Evolutionary conservation across 2,888 invertebrate genomes (phyloP).

Genomic region (Amorpha juglandis): DNA sequence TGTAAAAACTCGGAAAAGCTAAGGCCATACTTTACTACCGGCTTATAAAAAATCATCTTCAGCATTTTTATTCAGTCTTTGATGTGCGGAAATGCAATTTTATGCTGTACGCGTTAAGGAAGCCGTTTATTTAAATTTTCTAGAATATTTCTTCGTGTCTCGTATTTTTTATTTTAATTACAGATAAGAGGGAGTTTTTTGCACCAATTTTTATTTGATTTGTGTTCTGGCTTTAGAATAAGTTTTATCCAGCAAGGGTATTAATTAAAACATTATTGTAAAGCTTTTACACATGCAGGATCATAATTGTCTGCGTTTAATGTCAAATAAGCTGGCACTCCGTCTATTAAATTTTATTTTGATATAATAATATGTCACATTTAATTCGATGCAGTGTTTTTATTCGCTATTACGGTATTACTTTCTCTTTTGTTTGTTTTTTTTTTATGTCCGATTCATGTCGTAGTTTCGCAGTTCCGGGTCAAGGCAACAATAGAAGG

Average conservation of each 20-base stretch:
- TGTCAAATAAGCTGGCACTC: too few relatives aligned
- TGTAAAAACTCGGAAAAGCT: constrained; percentile 45
- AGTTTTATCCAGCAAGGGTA: too few relatives aligned
- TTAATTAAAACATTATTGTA: too few relatives aligned
- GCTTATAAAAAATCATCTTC: constrained; percentile 45
- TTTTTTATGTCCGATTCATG: not conserved
- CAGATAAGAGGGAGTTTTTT: too few relatives aligned
- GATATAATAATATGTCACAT: not conserved
- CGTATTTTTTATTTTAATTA: too few relatives aligned
- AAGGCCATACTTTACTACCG: constrained; percentile 42
- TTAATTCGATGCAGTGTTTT: not conserved
- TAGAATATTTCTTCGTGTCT: too few relatives aligned
- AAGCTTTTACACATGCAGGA: too few relatives aligned
- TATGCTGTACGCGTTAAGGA: constrained; percentile 48
- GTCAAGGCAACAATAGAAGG: constrained; percentile 12
- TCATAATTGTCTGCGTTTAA: too few relatives aligned
- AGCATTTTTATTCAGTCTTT: constrained; percentile 46
- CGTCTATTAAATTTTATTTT: not conserved
- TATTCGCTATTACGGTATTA: not conserved
- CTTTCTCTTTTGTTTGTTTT: not conserved
- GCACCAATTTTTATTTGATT: too few relatives aligned
- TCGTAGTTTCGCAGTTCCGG: not conserved
- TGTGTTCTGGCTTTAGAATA: too few relatives aligned
- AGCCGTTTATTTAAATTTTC: constrained; percentile 9
- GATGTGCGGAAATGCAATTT: constrained; percentile 46